Evolutionary conservation across 2,797 vertebrate species (phyloP).

Genomic region (Sebastolobus altivelis): DNA sequence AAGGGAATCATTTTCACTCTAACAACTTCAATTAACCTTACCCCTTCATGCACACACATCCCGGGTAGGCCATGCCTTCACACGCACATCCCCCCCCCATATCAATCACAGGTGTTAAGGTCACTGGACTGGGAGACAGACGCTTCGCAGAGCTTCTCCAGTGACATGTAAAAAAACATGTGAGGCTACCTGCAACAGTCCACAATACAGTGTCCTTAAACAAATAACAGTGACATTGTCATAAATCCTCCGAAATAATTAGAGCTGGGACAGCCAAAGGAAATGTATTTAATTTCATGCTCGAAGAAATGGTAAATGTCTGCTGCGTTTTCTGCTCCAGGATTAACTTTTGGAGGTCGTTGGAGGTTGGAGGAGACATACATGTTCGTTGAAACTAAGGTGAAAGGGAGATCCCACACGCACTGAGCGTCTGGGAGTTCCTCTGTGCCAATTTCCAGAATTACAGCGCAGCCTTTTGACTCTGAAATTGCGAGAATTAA

Average conservation of each 20-base stretch:
- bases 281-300: slow-evolving; percentile 70
- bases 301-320: slow-evolving; percentile 47
- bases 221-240: slow-evolving; percentile 43
- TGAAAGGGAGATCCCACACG: not conserved
- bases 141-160: slow-evolving; percentile 34
- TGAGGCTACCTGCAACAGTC: slow-evolving; percentile 21
- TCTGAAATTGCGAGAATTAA: slow-evolving; percentile 38
- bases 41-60: slow-evolving; percentile 50
- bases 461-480: slow-evolving; percentile 33
- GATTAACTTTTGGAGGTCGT: slow-evolving; percentile 64
- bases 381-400: slow-evolving; percentile 23
- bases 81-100: slow-evolving; percentile 5
- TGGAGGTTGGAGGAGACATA: slow-evolving; percentile 22
- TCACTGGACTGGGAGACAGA: slow-evolving; percentile 63
- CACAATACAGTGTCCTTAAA: slow-evolving; percentile 35
- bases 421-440: not conserved
- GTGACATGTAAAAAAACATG: slow-evolving; percentile 56
- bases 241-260: slow-evolving; percentile 69
- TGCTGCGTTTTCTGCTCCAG: slow-evolving; percentile 41
- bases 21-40: slow-evolving; percentile 87
- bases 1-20: slow-evolving; percentile 81
- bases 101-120: slow-evolving; percentile 73
- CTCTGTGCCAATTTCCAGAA: slow-evolving; percentile 15
- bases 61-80: not conserved
- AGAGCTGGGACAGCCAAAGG: slow-evolving; percentile 42